Conservation (phyloP, 2,888 invertebrate species). For the Plagiodera versicolora region DNA sequence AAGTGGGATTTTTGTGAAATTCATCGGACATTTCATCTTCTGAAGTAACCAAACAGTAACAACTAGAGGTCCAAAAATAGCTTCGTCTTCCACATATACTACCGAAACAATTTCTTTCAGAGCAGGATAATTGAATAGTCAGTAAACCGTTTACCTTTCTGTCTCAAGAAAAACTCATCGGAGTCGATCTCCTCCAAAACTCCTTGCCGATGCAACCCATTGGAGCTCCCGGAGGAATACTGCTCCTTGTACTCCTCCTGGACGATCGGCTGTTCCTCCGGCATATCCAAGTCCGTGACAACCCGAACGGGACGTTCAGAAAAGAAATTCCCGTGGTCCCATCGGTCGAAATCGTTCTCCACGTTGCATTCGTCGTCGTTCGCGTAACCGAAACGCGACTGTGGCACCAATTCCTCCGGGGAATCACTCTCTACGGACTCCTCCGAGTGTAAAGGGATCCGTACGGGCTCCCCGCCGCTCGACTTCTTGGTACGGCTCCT, state of each 20-base stretch:
- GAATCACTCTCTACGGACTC: conserved; percentile 46
- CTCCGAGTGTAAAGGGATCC: conserved; percentile 51
- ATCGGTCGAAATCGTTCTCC: conserved; percentile 48
- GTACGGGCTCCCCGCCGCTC: conserved; percentile 39
- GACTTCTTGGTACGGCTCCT: conserved; percentile 45
- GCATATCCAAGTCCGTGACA: conserved; percentile 45
- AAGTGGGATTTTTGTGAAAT: too few relatives aligned
- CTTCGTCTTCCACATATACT: too few relatives aligned
- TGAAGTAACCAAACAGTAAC: too few relatives aligned
- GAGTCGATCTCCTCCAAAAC: conserved; percentile 85
- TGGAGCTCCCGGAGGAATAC: conserved; percentile 65
- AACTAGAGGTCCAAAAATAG: too few relatives aligned
- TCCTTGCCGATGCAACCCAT: conserved; percentile 60
- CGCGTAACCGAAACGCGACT: conserved; percentile 51
- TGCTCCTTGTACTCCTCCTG: conserved; percentile 48
- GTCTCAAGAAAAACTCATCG: conserved; percentile 83
- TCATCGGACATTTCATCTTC: too few relatives aligned
- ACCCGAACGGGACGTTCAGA: conserved; percentile 25
- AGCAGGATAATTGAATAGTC: too few relatives aligned
- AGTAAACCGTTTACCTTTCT: too few relatives aligned
- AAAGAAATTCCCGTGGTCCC: conserved; percentile 53
- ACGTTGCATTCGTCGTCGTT: conserved; percentile 58
- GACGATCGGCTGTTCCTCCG: conserved; percentile 30
- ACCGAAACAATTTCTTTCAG: too few relatives aligned
- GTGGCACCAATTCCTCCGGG: conserved; percentile 32